Percentiles rank a stretch among this genome's conserved stretches.
These are phyloP conservation scores for Balaeniceps rex DNA, from an alignment of 2,113 vertebrate species.

Conservation along the genomic window DNA sequence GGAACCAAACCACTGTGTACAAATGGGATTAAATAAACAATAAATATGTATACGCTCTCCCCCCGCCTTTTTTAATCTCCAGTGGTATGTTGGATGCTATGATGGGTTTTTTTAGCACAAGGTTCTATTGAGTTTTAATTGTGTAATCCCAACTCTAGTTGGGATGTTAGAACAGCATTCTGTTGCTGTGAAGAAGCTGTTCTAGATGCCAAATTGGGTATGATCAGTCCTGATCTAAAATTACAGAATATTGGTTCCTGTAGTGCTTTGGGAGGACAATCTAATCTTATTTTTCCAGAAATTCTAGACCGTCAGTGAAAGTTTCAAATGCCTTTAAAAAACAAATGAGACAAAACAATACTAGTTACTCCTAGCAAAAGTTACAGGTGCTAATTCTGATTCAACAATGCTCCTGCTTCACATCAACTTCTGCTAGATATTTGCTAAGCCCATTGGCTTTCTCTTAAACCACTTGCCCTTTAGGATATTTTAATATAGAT, in stretches of 20 bases:
- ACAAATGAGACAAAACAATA: not conserved
- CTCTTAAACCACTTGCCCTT: not conserved
- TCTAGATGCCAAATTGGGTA: not conserved
- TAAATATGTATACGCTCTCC: not conserved
- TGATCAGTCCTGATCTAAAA: not conserved
- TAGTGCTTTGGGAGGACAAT: not conserved
- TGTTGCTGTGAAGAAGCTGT: not conserved
- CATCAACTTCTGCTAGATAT: not conserved
- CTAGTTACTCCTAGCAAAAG: not conserved
- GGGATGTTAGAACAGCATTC: not conserved
- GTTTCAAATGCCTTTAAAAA: not conserved
- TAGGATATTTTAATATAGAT: not conserved
- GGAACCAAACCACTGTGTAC: not conserved
- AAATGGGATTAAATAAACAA: not conserved
- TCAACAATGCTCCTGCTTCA: not conserved
- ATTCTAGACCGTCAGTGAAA: not conserved
- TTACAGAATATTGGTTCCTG: not conserved
- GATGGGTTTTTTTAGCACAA: not conserved
- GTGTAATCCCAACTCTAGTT: not conserved
- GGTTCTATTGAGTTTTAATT: not conserved
- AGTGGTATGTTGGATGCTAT: not conserved
- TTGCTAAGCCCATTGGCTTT: not conserved
- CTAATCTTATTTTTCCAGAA: not conserved
- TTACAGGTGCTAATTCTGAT: not conserved
- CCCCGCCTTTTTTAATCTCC: not conserved